Evolutionary conservation across 2,797 vertebrate species (phyloP), one percentile per base, ranked within the genome.

Genomic region (Argyrosomus regius): DNA sequence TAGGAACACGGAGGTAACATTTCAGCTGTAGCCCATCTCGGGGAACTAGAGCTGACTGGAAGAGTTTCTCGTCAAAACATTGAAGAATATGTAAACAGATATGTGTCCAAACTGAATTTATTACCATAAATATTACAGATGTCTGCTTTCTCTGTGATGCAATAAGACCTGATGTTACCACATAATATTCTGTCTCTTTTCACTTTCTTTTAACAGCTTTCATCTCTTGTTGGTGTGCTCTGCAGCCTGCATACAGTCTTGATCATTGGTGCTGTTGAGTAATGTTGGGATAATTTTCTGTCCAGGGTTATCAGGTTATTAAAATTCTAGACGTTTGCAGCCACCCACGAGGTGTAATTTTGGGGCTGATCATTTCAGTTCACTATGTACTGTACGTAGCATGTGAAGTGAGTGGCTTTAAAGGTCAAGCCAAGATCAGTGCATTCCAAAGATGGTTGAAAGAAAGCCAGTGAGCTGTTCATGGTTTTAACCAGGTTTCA

Each of bases 381-480:
- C 46, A 46, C 52, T 48, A 28, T 58, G 73, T 52, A 50, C 14
- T 58, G 73, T 52, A 50, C 14, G 18, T 46, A 60, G 48, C 65
- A 52, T 0, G 1, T 52, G 52, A 77, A 54, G 59, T 35, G 28
- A 77, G 77, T 20, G 28, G 63, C 59, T 82, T 31, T 82, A 35
- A 64, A 65, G 67, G 72, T 89, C 61, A 53, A n/a, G 54, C 28
- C 18, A 20, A 75, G 57, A 80, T 82, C 63, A 83, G 54, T 35
- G 31, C 88, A 85, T 87, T 87, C 80, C 80, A 73, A 11, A 20
- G n/a, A 75, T 75, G 57, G 20, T 72, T 86, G 60, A 58, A 48
- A 50, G 24, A 69, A 49, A 77, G 57, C 56, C 39, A 68, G 35
- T 35, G 50, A 41, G 6, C 49, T 61, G 20, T 28, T 69, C 16